Percentiles rank a stretch among this genome's conserved stretches.
phyloP scores from a whole-genome alignment of 2,113 vertebrate genomes.

The Spilogale gracilis region DNA sequence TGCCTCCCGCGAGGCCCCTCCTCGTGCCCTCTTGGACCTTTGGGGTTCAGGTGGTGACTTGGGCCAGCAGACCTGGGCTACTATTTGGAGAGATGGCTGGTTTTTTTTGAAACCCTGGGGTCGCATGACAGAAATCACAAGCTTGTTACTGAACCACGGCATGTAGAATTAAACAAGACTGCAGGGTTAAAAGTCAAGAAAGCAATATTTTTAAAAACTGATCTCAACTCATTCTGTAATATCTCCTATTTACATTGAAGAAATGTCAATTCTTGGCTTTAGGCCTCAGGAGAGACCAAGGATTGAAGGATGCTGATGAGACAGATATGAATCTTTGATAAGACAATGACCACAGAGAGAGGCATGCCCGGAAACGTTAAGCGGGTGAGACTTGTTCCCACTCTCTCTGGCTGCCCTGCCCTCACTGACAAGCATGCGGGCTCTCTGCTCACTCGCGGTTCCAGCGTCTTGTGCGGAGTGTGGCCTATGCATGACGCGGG shows the following conservation, averaged over 20 bases:
- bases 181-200: slow-evolving; percentile 72
- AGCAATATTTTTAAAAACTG: slow-evolving; percentile 65
- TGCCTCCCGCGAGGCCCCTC: neutral
- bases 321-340: slow-evolving; percentile 74
- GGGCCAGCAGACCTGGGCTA: neutral
- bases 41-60: neutral
- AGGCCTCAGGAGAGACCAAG: slow-evolving; percentile 68
- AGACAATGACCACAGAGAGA: slow-evolving; percentile 65
- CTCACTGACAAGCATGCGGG: neutral
- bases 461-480: neutral
- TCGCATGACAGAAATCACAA: neutral
- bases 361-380: slow-evolving; percentile 28
- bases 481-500: neutral
- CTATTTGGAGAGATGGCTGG: neutral
- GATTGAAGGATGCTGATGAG: slow-evolving; percentile 73
- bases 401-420: neutral
- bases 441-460: too few relatives aligned
- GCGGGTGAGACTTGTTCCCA: neutral
- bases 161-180: slow-evolving; percentile 38
- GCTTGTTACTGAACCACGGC: neutral
- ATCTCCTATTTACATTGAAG: slow-evolving; percentile 80
- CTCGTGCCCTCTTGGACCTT: neutral
- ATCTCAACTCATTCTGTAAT: slow-evolving; percentile 68
- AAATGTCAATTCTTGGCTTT: slow-evolving; percentile 74
- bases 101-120: neutral